Conservation (phyloP, 2,113 vertebrate genomes). For the Porphyrio hochstetteri region DNA sequence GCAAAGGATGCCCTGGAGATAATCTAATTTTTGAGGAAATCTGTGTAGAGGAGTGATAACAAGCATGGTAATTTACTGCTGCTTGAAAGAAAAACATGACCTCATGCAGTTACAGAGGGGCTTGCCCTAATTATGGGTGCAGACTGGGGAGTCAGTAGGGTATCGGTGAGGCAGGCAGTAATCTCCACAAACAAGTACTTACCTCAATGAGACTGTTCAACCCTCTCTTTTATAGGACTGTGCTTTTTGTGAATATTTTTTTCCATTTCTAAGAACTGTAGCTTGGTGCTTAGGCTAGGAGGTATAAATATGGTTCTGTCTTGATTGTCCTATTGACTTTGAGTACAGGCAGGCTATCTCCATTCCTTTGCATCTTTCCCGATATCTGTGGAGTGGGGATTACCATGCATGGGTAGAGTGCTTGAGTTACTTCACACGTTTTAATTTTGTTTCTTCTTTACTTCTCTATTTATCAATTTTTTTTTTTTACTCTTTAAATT, state of each 20-base stretch:
- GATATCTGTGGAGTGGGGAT: background rate
- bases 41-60: slow-evolving; percentile 13
- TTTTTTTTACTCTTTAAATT: background rate
- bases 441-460: background rate
- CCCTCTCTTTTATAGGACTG: background rate
- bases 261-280: background rate
- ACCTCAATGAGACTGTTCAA: background rate
- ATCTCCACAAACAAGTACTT: slow-evolving; percentile 14
- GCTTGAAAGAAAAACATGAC: slow-evolving; percentile 44
- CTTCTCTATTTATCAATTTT: background rate
- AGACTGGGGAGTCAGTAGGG: slow-evolving; percentile 30
- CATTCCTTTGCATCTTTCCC: background rate
- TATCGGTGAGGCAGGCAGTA: slow-evolving; percentile 1
- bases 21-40: slow-evolving; percentile 36
- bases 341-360: background rate
- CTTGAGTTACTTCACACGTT: background rate
- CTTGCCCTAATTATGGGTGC: slow-evolving; percentile 50
- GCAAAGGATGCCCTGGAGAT: slow-evolving; percentile 21
- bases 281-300: background rate
- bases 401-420: background rate
- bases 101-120: slow-evolving; percentile 36
- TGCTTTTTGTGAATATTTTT: background rate
- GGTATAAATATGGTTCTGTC: background rate
- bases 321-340: background rate
- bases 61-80: slow-evolving; percentile 45